Percentiles rank a stretch among this genome's conserved stretches.
Evolutionary conservation across 2,888 invertebrate genomes (phyloP).

Genomic region (Scaptomyza tumidula): DNA sequence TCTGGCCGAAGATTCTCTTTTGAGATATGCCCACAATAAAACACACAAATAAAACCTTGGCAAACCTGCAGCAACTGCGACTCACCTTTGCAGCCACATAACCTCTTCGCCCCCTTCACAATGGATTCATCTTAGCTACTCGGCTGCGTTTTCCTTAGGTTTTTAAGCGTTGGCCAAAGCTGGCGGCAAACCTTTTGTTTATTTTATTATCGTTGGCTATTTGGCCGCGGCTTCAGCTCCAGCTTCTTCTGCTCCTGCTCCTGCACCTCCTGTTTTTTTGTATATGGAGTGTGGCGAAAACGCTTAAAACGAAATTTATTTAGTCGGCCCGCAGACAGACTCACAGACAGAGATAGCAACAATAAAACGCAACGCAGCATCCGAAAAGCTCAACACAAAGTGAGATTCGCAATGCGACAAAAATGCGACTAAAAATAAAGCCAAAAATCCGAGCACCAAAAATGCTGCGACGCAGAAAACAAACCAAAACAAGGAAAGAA

Average conservation of each 20-base stretch:
- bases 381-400: slow-evolving; percentile 14
- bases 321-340: slow-evolving; percentile 70
- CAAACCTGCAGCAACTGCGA: slow-evolving; percentile 71
- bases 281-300: slow-evolving; percentile 82
- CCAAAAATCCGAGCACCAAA: slow-evolving; percentile 42
- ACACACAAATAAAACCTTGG: slow-evolving; percentile 76
- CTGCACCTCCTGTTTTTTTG: slow-evolving; percentile 59
- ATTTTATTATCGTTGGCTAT: slow-evolving; percentile 78
- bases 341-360: slow-evolving; percentile 18
- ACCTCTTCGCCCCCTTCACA: slow-evolving; percentile 7
- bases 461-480: slow-evolving; percentile 36
- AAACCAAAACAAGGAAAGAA: slow-evolving; percentile 24
- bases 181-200: slow-evolving; percentile 77
- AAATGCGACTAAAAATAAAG: slow-evolving; percentile 75
- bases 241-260: slow-evolving; percentile 13
- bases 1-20: slow-evolving; percentile 75
- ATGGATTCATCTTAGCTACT: slow-evolving; percentile 45
- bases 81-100: slow-evolving; percentile 56
- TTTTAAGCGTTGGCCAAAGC: slow-evolving; percentile 41
- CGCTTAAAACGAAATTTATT: slow-evolving; percentile 82
- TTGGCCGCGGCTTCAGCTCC: slow-evolving; percentile 50
- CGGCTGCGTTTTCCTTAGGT: slow-evolving; percentile 56
- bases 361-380: slow-evolving; percentile 17
- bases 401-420: slow-evolving; percentile 78
- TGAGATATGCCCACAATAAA: slow-evolving; percentile 80